phyloP scores from a whole-genome alignment of 2,888 invertebrate species.

The Oxystoma pomonae region DNA sequence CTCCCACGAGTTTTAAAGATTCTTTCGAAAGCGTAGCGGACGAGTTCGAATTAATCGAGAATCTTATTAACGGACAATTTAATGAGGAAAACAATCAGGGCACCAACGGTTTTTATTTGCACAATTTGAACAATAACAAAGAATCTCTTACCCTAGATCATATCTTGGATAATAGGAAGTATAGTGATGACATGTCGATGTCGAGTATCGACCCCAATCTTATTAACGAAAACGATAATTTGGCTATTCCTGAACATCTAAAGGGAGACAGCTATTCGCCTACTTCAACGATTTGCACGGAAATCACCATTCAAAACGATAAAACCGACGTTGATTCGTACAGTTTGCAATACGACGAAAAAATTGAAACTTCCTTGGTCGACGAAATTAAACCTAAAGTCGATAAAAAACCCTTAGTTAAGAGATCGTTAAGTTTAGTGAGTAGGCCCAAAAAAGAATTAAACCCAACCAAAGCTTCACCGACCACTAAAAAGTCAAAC shows the following conservation, averaged over 20 bases:
- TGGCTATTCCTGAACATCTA: conserved; percentile 52
- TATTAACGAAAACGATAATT: conserved; percentile 68
- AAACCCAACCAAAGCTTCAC: conserved; percentile 6
- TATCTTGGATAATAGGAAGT: conserved; percentile 30
- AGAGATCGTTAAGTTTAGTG: conserved; percentile 25
- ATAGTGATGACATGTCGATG: conserved; percentile 42
- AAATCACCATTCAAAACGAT: conserved; percentile 29
- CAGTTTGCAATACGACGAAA: conserved; percentile 45
- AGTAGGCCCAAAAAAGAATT: conserved; percentile 21
- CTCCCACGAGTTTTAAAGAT: conserved; percentile 48
- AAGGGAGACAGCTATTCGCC: conserved; percentile 35
- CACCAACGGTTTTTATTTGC: conserved; percentile 20
- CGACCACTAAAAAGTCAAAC: conserved; percentile 5
- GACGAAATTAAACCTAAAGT: conserved; percentile 17
- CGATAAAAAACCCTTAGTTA: conserved; percentile 22
- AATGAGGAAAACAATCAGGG: conserved; percentile 21
- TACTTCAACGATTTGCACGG: conserved; percentile 33
- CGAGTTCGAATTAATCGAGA: conserved; percentile 45
- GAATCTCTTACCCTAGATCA: conserved; percentile 22
- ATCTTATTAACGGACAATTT: conserved; percentile 38
- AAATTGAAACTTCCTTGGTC: conserved; percentile 42
- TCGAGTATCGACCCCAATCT: conserved; percentile 56
- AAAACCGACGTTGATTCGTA: conserved; percentile 39
- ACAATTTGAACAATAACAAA: conserved; percentile 21
- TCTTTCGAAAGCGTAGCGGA: conserved; percentile 31